Conservation (phyloP, 2,888 invertebrate genomes). For the Dasysyrphus albostriatus region DNA sequence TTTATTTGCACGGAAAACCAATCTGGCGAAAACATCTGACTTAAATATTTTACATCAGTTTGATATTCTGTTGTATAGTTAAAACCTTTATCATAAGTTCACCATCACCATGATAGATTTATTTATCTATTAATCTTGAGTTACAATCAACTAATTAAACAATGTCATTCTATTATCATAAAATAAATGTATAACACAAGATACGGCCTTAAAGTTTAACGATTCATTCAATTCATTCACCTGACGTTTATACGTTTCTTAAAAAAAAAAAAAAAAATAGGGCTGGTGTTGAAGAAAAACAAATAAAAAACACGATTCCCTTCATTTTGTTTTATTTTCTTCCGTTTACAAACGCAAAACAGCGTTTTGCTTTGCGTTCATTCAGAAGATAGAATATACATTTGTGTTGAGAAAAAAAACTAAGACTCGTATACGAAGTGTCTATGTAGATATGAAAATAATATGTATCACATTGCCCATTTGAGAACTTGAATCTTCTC, state of each 20-base stretch:
- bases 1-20: too few relatives aligned
- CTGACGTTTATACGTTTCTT: not conserved
- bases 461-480: slow-evolving; percentile 2
- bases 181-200: slow-evolving; percentile 5
- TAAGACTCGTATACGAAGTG: not conserved
- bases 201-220: slow-evolving; percentile 15
- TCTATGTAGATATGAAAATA: slow-evolving; percentile 6
- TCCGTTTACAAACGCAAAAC: slow-evolving; percentile 32
- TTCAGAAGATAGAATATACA: slow-evolving; percentile 38
- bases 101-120: not conserved
- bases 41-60: too few relatives aligned
- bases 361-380: slow-evolving; percentile 7
- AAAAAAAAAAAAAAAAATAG: not conserved
- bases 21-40: too few relatives aligned
- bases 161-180: not conserved
- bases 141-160: slow-evolving; percentile 14
- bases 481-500: slow-evolving; percentile 10
- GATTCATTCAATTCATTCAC: slow-evolving; percentile 1
- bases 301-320: slow-evolving; percentile 18
- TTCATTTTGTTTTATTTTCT: slow-evolving; percentile 33
- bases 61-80: not conserved
- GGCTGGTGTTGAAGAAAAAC: not conserved
- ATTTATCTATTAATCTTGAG: not conserved
- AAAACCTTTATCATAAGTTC: not conserved
- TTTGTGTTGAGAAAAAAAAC: not conserved